These are phyloP conservation scores for Threskiornis aethiopicus DNA, from an alignment of 2,797 vertebrate genomes.

Conservation along the genomic window DNA sequence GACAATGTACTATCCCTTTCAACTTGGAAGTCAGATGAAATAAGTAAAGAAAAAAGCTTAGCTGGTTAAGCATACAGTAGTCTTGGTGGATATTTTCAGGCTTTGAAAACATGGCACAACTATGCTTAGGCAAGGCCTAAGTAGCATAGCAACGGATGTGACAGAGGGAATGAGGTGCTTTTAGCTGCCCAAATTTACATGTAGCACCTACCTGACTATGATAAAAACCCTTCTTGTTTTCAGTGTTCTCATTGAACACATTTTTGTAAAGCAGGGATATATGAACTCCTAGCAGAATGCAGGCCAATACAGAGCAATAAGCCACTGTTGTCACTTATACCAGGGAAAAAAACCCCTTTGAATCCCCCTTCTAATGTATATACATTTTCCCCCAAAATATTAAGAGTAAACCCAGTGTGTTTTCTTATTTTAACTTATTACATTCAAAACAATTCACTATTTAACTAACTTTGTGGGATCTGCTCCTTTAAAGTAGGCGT, in stretches of 20 bases:
- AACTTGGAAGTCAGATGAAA: not conserved
- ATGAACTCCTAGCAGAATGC: not conserved
- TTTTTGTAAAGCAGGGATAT: not conserved
- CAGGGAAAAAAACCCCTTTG: not conserved
- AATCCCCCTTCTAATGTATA: not conserved
- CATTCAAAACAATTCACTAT: constrained; percentile 17
- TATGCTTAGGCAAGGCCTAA: constrained; percentile 14
- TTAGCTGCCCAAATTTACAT: not conserved
- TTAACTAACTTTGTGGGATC: constrained; percentile 92
- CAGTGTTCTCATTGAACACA: not conserved
- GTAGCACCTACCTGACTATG: not conserved
- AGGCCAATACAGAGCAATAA: not conserved
- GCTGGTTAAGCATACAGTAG: constrained; percentile 48
- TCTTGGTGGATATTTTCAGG: not conserved
- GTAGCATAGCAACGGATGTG: not conserved
- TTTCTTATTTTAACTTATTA: not conserved
- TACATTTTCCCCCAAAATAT: not conserved
- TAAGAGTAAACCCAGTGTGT: not conserved
- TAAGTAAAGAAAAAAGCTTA: not conserved
- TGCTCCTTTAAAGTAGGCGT: constrained; percentile 99
- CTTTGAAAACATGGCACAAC: not conserved
- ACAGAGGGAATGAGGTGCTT: not conserved
- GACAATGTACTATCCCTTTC: not conserved
- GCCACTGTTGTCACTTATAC: not conserved
- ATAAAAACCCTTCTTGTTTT: not conserved